Evolutionary conservation across 2,113 vertebrate species (phyloP).

Genomic region (Amia ocellicauda): DNA sequence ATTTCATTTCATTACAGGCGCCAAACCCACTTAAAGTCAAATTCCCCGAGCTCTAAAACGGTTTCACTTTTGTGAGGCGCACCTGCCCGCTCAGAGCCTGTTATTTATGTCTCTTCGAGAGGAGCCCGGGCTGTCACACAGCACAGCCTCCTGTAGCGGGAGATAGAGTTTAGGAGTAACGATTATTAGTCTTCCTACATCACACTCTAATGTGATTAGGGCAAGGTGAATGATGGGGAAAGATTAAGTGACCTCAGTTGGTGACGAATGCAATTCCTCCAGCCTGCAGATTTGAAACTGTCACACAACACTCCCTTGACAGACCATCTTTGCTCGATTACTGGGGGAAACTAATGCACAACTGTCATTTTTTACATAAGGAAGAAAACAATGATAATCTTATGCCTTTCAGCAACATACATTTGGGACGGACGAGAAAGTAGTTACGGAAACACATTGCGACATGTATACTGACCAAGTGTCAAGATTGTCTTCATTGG

Average conservation of each 20-base stretch:
- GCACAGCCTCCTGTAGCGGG: too few species aligned
- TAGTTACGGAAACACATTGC: too few species aligned
- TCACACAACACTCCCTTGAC: too few species aligned
- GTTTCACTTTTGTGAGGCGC: not conserved
- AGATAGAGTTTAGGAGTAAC: not conserved
- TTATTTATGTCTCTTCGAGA: not conserved
- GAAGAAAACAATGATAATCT: too few species aligned
- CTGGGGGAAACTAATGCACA: too few species aligned
- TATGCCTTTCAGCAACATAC: too few species aligned
- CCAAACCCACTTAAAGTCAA: constrained; percentile 69
- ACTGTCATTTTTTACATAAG: too few species aligned
- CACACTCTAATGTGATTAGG: not conserved
- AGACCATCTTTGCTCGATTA: too few species aligned
- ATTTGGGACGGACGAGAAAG: too few species aligned
- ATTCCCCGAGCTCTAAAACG: not conserved
- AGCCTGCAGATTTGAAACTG: not conserved
- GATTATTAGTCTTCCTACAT: not conserved
- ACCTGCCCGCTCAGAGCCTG: not conserved
- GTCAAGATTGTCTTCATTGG: too few species aligned
- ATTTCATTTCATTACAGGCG: constrained; percentile 74
- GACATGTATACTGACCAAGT: too few species aligned
- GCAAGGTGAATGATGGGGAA: not conserved
- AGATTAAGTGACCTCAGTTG: not conserved
- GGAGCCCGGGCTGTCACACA: not conserved
- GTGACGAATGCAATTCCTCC: not conserved